Base-by-base conservation (phyloP, 2,113 vertebrate genomes). In the Hemichromis elongatus region DNA sequence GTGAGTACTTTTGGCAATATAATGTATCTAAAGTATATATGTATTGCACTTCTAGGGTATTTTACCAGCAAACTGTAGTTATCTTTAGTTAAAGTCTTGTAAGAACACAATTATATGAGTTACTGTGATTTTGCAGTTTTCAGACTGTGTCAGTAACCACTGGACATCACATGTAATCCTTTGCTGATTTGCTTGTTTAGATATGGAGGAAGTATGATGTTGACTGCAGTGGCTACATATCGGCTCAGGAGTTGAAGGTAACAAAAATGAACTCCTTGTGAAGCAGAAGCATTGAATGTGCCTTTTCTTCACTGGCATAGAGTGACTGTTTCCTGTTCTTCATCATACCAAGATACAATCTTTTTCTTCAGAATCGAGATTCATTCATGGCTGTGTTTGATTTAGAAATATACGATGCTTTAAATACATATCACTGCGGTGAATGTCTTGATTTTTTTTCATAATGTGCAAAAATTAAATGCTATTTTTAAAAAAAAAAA, bases 171-270 rank as follows among this genome's bases (percentile, higher is more conserved):
- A 35, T 80, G 42, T 59, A 21, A 77, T 33, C 3, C 21, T 57
- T 84, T 42, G 3, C 6, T 53, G 2, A 53, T 80, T 28, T 53
- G 37, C 9, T 2, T 3, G 66, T 37, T 77, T 53, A 99, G 99
- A 99, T 99, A 87, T 99, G 98, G 98, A 97, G 97, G 85, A 98
- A 96, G 91, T 99, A 99, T 0, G 98, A 99, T 33, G 94, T 96
- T 2, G 98, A 99, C 92, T 96, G 97, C 96, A 99, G 98, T 83
- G 99, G 98, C 68, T 99, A 97, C 92, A 98, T 99, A 91, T 99
- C 97, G 30, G 96, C 97, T 30, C 90, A 94, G 2, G 98, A 99
- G 86, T 96, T 99, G 73, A 95, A 93, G 92, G 98, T 99, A 92
- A 50, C 18, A 52, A 13, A 75, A 28, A n/a, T 10, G 3, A 6